Evolutionary conservation across 2,113 vertebrate genomes (phyloP).

Genomic region (Amia ocellicauda): DNA sequence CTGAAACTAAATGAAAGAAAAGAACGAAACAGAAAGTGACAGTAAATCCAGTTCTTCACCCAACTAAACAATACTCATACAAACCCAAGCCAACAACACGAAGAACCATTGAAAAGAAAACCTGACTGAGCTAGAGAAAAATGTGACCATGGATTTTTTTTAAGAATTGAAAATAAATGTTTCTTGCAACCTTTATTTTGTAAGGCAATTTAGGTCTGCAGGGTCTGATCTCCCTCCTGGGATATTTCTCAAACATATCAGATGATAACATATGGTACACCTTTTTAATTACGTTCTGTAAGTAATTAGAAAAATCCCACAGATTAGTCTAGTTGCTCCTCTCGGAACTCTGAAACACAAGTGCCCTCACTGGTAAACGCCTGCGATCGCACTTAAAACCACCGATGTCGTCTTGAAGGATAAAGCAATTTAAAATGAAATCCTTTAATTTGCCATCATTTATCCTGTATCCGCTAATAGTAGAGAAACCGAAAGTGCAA

Average conservation of each 20-base stretch:
- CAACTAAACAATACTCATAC: no score
- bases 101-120: no score
- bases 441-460: conserved; percentile 10
- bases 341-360: background rate
- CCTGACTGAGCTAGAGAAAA: no score
- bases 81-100: no score
- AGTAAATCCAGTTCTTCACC: no score
- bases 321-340: conserved; percentile 56
- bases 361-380: background rate
- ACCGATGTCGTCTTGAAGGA: background rate
- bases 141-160: no score
- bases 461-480: background rate
- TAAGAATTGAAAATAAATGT: no score
- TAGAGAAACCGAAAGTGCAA: no score
- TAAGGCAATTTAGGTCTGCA: conserved; percentile 37
- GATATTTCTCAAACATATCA: conserved; percentile 53
- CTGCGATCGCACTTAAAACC: background rate
- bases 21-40: no score
- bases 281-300: conserved; percentile 59
- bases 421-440: conserved; percentile 8
- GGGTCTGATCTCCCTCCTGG: conserved; percentile 35
- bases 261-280: conserved; percentile 42
- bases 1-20: no score
- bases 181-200: conserved; percentile 19
- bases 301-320: conserved; percentile 60